phyloP scores from a whole-genome alignment of 2,113 vertebrate genomes.

The Psettodes erumei region DNA sequence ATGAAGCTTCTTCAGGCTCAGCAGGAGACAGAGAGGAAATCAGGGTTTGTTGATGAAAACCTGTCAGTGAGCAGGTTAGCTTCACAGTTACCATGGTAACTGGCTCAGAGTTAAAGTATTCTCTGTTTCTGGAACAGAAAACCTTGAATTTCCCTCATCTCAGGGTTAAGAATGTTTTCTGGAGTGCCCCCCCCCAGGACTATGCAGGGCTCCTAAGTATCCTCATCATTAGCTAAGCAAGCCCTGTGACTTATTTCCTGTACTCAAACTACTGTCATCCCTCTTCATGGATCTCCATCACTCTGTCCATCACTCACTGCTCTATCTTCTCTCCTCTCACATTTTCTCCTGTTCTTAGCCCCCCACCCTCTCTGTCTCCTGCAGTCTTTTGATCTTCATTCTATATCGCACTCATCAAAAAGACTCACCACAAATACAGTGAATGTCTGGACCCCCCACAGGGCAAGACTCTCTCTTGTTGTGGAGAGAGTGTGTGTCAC shows the following conservation, averaged over 20 bases:
- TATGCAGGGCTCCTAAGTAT: constrained; percentile 27
- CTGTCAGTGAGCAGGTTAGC: no score
- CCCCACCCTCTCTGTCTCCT: background rate
- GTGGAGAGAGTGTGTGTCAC: constrained; percentile 4
- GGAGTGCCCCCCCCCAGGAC: no score
- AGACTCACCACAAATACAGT: constrained; percentile 7
- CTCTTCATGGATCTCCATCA: constrained; percentile 24
- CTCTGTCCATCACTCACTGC: constrained; percentile 3
- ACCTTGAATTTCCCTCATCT: no score
- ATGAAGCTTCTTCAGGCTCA: no score
- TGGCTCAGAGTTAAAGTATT: no score
- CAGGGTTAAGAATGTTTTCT: no score
- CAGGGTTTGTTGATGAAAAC: no score
- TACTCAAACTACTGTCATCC: constrained; percentile 41
- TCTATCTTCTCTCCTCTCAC: constrained; percentile 17
- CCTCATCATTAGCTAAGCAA: constrained; percentile 52
- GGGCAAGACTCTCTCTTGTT: constrained; percentile 4
- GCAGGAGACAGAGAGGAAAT: no score
- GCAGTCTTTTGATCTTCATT: constrained; percentile 50
- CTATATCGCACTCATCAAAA: constrained; percentile 20
- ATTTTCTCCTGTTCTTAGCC: background rate
- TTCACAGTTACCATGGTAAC: no score
- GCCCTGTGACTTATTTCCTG: constrained; percentile 48
- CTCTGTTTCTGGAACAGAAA: no score
- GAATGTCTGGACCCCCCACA: background rate